Evolutionary conservation across 2,113 vertebrate species (phyloP), one percentile per base, ranked within the genome.

Genomic region (Gobio gobio): DNA sequence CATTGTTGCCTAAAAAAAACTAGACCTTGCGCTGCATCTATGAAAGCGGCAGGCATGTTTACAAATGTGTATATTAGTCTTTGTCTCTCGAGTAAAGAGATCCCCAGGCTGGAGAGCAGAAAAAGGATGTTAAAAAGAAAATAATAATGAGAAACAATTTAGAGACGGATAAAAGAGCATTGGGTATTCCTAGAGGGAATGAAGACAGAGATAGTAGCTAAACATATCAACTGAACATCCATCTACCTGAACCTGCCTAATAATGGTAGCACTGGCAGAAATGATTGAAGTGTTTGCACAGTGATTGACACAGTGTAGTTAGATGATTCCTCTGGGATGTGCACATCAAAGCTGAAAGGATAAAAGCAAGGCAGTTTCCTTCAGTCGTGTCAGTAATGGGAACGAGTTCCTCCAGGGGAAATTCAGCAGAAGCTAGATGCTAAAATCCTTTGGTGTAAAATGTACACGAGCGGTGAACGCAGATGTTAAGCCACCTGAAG

Each of bases 281-380:
- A 63, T 22, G 77, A 45, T 45, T 43, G 54, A 77, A 56, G 40
- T 80, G 47, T 63, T 83, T 75, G 78, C 79, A 68, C n/a, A 36
- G 14, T 54, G 88, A 90, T 36, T 86, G 87, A 88, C 79, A 83
- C 29, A 24, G 54, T 83, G 54, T 63, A 79, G 74, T 26, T 81
- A 29, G 9, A 58, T 24, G 61, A 74, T 73, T 82, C 80, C 68
- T 33, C 73, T 70, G 80, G 75, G 80, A 74, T 75, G 47, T 74
- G 45, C 80, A 66, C 66, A 86, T 86, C 56, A 78, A 82, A 85
- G 64, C 79, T 83, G 74, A 88, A 54, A 64, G 79, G 74, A 72
- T 70, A 49, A 45, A 79, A 63, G 78, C 58, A 47, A 73, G 22
- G 26, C 51, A 59, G 66, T 29, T 85, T 51, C 18, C 40, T 73